Conservation (phyloP, 2,888 invertebrate species). For the Tinea pellionella region DNA sequence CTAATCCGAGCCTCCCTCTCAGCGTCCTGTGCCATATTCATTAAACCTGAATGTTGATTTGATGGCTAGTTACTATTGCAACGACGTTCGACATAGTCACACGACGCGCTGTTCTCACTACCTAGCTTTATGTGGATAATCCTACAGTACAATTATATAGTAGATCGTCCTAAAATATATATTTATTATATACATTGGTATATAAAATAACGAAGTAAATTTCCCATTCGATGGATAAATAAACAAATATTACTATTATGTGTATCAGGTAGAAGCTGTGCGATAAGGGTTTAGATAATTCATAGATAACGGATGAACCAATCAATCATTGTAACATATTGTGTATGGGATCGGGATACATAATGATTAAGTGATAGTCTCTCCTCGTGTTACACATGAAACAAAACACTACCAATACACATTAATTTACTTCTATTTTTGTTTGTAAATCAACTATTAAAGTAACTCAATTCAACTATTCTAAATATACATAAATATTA, state of each 20-base stretch:
- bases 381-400: background rate
- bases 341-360: constrained; percentile 26
- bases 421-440: background rate
- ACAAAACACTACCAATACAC: background rate
- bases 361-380: constrained; percentile 7
- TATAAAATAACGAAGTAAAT: background rate
- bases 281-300: constrained; percentile 8
- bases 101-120: background rate
- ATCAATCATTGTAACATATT: constrained; percentile 35
- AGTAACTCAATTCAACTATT: background rate
- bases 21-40: constrained; percentile 23
- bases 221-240: background rate
- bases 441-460: background rate
- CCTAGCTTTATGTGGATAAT: constrained; percentile 4
- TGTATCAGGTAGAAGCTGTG: background rate
- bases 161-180: background rate
- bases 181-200: background rate
- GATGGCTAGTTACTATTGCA: constrained; percentile 13
- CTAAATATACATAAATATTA: background rate
- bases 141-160: background rate
- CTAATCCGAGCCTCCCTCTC: constrained; percentile 16
- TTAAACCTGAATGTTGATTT: constrained; percentile 25
- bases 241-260: background rate
- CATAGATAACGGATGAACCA: constrained; percentile 16
- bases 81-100: constrained; percentile 13